Evolutionary conservation across 2,797 vertebrate genomes (phyloP).

Genomic region (Galagoides demidoff): DNA sequence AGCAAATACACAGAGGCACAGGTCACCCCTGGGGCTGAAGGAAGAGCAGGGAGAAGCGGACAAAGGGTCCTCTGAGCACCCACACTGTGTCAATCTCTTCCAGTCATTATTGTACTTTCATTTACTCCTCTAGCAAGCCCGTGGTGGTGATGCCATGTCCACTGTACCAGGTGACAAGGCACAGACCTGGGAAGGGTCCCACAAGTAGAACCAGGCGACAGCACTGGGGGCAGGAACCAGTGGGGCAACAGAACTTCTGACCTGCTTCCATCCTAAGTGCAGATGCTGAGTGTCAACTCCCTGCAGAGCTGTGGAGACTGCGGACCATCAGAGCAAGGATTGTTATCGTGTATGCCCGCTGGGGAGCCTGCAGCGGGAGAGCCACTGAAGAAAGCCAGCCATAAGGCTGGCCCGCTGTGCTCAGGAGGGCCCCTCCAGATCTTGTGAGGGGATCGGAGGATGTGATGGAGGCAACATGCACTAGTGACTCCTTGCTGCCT

Average conservation of each 20-base stretch:
- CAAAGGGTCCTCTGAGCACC: not conserved
- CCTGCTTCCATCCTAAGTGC: not conserved
- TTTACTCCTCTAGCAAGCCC: not conserved
- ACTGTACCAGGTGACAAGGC: not conserved
- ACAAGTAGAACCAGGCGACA: not conserved
- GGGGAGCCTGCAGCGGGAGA: not conserved
- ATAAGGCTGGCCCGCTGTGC: not conserved
- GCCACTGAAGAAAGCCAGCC: not conserved
- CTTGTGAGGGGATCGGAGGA: not conserved
- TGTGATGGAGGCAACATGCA: not conserved
- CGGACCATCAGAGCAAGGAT: not conserved
- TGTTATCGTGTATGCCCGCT: not conserved
- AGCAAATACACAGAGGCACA: not conserved
- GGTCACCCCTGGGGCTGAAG: no score
- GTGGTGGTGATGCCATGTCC: fast-evolving
- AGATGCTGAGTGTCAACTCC: not conserved
- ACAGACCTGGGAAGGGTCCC: not conserved
- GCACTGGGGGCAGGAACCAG: no score
- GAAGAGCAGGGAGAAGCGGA: not conserved
- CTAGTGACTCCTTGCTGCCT: fast-evolving
- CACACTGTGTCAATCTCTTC: not conserved
- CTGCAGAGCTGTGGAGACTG: not conserved
- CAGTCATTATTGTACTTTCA: not conserved
- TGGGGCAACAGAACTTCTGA: no score
- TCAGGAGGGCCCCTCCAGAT: not conserved